Percentiles rank a stretch among this genome's conserved stretches.
Evolutionary conservation across 2,113 vertebrate species (phyloP).

Genomic region (Rhombomys opimus): DNA sequence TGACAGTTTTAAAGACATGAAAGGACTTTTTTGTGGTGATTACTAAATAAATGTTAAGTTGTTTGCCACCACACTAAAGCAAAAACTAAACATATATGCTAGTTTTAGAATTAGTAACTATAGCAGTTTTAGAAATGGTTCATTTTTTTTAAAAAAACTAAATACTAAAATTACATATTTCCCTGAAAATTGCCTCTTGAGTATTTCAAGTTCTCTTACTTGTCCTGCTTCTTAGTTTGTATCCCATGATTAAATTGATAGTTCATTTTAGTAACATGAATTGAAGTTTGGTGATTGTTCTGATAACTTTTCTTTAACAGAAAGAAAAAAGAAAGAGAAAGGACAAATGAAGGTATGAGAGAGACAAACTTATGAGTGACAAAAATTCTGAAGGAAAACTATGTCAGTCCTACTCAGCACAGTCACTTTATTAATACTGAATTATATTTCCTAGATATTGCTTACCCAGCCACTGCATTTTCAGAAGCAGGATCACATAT

Average conservation of each 20-base stretch:
- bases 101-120: conserved; percentile 77
- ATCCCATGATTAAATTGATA: conserved; percentile 83
- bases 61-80: conserved; percentile 85
- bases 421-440: conserved; percentile 77
- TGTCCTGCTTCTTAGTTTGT: conserved; percentile 80
- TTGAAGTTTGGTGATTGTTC: conserved; percentile 93
- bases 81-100: conserved; percentile 79
- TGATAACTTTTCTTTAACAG: conserved; percentile 93
- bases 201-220: conserved; percentile 80
- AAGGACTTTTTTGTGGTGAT: conserved; percentile 76
- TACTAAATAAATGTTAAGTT: conserved; percentile 80
- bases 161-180: conserved; percentile 78
- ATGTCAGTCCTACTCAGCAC: conserved; percentile 83
- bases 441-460: conserved; percentile 82
- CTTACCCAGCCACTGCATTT: conserved; percentile 94
- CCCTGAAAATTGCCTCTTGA: conserved; percentile 81
- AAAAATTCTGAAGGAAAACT: conserved; percentile 84
- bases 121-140: conserved; percentile 80
- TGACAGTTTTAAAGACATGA: conserved; percentile 84
- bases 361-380: conserved; percentile 89
- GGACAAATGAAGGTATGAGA: conserved; percentile 89
- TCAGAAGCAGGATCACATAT: conserved; percentile 90
- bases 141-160: conserved; percentile 81
- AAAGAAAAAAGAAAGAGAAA: conserved; percentile 85
- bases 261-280: conserved; percentile 91